Evolutionary conservation across 2,113 vertebrate species (phyloP).

Genomic region (Ctenomys sociabilis): DNA sequence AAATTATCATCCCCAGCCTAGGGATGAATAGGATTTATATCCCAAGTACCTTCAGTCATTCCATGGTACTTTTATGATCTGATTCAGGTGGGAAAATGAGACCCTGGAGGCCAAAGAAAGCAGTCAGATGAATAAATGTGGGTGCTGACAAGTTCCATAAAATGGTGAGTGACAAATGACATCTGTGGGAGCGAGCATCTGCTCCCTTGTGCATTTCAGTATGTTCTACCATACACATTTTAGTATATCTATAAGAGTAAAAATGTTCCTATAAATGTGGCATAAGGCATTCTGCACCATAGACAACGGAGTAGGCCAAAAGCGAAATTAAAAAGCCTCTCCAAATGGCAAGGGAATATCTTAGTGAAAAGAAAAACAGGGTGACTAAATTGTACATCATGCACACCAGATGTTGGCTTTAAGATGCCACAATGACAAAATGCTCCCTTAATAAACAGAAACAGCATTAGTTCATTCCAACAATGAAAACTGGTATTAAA

Average conservation of each 20-base stretch:
- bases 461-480: slow-evolving; percentile 54
- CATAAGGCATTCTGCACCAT: slow-evolving; percentile 13
- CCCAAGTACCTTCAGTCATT: not conserved
- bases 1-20: not conserved
- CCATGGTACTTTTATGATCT: not conserved
- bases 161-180: slow-evolving; percentile 6
- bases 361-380: slow-evolving; percentile 66
- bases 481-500: slow-evolving; percentile 58
- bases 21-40: not conserved
- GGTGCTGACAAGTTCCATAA: not conserved
- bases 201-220: not conserved
- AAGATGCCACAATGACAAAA: slow-evolving; percentile 74
- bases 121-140: not conserved
- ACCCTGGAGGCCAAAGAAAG: not conserved
- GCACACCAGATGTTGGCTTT: slow-evolving; percentile 73
- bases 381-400: slow-evolving; percentile 66
- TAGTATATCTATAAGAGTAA: slow-evolving; percentile 7
- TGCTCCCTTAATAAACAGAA: slow-evolving; percentile 48
- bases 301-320: slow-evolving; percentile 55
- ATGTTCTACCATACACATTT: slow-evolving; percentile 13
- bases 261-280: slow-evolving; percentile 29
- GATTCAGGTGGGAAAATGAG: not conserved
- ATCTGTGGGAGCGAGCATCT: not conserved
- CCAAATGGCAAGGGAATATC: slow-evolving; percentile 63
- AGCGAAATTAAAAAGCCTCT: slow-evolving; percentile 48